These are phyloP conservation scores for Holacanthus passer DNA, from an alignment of 2,113 vertebrate species.

Conservation along the genomic window DNA sequence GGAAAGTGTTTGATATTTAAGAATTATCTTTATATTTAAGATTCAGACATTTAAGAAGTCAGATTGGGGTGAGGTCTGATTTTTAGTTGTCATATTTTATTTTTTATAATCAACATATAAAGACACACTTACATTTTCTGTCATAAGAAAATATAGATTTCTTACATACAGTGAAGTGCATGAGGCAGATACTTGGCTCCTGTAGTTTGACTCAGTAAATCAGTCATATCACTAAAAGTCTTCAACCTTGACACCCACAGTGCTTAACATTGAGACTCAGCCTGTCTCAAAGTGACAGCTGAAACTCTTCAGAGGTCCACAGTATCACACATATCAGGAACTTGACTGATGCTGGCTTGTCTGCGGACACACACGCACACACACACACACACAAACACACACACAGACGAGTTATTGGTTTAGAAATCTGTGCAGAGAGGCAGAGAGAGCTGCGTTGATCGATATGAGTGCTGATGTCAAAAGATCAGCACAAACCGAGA, in stretches of 20 bases:
- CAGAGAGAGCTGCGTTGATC: slow-evolving; percentile 45
- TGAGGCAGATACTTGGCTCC: background rate
- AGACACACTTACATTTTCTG: background rate
- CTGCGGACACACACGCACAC: background rate
- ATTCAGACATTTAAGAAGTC: background rate
- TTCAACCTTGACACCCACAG: slow-evolving; percentile 28
- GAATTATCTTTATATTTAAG: background rate
- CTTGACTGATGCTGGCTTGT: slow-evolving; percentile 11
- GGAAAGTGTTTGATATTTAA: background rate
- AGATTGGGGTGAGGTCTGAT: background rate
- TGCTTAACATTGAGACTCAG: slow-evolving; percentile 23
- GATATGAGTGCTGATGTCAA: slow-evolving; percentile 58
- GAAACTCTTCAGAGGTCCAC: slow-evolving; percentile 34
- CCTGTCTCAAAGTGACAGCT: slow-evolving; percentile 36
- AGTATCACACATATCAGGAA: slow-evolving; percentile 26
- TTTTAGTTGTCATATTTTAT: slow-evolving; percentile 1
- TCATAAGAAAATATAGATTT: too few relatives aligned
- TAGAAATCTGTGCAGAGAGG: slow-evolving; percentile 31
- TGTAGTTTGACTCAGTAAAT: slow-evolving; percentile 3
- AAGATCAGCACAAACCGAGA: slow-evolving; percentile 54
- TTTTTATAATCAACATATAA: slow-evolving; percentile 9
- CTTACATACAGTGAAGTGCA: background rate
- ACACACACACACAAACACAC: background rate
- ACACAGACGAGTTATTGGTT: slow-evolving; percentile 26
- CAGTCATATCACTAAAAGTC: slow-evolving; percentile 5